Percentiles rank a stretch among this genome's conserved stretches.
These are phyloP conservation scores for Microplitis deprimator DNA, from an alignment of 2,888 invertebrate genomes.

Conservation along the genomic window DNA sequence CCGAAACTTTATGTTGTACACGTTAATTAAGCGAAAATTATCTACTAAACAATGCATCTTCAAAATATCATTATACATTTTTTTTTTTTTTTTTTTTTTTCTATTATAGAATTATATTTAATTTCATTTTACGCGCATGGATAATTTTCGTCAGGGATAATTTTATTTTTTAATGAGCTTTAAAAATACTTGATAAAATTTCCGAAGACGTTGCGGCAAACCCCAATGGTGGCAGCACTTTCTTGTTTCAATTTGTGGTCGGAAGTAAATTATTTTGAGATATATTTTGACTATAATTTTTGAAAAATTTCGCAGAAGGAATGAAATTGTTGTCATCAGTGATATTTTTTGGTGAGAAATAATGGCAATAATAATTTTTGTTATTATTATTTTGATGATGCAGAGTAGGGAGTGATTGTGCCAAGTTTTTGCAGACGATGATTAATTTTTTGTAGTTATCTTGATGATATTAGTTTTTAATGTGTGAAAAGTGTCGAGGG, in stretches of 20 bases:
- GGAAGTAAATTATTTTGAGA: no score
- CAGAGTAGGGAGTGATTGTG: no score
- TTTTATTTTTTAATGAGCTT: no score
- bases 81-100: background rate
- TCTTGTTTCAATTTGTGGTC: conserved; percentile 41
- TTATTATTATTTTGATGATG: no score
- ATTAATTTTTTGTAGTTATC: conserved; percentile 56
- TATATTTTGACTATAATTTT: no score
- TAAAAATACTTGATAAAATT: background rate
- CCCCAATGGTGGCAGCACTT: conserved; percentile 60
- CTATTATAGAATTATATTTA: background rate
- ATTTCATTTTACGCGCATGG: background rate
- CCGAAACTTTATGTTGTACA: conserved; percentile 28
- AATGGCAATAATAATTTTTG: no score
- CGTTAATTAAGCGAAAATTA: conserved; percentile 16
- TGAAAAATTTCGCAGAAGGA: no score
- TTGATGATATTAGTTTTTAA: conserved; percentile 61
- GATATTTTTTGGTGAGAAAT: no score
- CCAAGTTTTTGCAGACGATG: conserved; percentile 20
- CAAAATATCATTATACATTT: background rate
- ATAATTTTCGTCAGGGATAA: no score
- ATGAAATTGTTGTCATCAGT: no score
- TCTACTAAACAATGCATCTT: background rate
- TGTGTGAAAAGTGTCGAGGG: conserved; percentile 55
- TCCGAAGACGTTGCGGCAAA: conserved; percentile 43